Evolutionary conservation across 2,797 vertebrate genomes (phyloP).

Genomic region (Karalla daura): DNA sequence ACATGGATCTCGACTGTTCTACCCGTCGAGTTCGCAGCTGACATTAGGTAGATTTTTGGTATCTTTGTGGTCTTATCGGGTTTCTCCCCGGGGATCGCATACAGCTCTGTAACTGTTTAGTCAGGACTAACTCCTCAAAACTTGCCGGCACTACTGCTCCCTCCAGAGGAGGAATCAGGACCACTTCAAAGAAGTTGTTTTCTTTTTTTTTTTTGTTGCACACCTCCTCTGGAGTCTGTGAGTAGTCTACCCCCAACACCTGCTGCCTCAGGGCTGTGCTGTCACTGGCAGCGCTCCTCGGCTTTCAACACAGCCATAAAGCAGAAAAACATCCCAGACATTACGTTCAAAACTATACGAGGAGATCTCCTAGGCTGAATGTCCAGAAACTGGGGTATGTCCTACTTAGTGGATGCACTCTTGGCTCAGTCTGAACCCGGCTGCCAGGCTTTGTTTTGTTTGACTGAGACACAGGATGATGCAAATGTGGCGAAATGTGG

Average conservation of each 20-base stretch:
- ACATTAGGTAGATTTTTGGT: conserved; percentile 31
- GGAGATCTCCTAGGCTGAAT: neutral
- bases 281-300: conserved; percentile 25
- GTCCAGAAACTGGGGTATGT: too few relatives aligned
- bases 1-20: conserved; percentile 21
- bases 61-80: conserved; percentile 26
- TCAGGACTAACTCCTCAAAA: conserved; percentile 31
- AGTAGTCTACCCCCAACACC: conserved; percentile 13
- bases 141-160: conserved; percentile 35
- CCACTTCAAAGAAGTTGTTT: conserved; percentile 25
- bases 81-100: conserved; percentile 42
- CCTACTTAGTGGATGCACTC: too few relatives aligned
- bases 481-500: conserved; percentile 5
- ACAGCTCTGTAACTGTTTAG: conserved; percentile 31
- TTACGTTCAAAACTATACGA: conserved; percentile 7
- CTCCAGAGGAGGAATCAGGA: conserved; percentile 44
- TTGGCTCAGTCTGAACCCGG: neutral
- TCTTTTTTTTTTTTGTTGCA: conserved; percentile 28
- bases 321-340: conserved; percentile 1
- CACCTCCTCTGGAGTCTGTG: conserved; percentile 27
- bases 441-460: conserved; percentile 1
- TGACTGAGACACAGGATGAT: neutral
- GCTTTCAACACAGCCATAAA: conserved; percentile 12
- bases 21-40: conserved; percentile 32
- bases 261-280: conserved; percentile 17